These are phyloP conservation scores for Chrysogorgia sp. DNA, from an alignment of 92 coral and sea anemone genomes.

Conservation along the genomic window DNA sequence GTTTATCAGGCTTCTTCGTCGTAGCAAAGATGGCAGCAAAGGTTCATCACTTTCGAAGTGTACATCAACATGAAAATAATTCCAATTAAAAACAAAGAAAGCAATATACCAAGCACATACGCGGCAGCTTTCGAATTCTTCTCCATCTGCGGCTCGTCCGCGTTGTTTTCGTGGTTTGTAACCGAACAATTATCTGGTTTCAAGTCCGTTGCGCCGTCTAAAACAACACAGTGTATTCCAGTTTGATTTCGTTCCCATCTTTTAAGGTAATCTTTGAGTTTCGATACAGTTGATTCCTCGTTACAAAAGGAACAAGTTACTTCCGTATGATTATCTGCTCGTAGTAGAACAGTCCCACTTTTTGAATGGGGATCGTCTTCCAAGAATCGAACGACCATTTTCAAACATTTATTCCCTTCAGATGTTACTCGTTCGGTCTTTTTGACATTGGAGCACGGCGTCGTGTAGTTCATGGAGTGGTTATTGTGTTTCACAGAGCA, in stretches of 20 bases:
- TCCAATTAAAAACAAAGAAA: conserved; percentile 1
- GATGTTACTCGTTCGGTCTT: too few species aligned
- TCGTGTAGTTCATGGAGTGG: not conserved
- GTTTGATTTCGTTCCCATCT: too few species aligned
- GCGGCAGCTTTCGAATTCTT: not conserved
- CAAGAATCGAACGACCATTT: not conserved
- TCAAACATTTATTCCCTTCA: not conserved
- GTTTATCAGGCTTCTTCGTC: not conserved
- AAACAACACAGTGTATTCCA: not conserved
- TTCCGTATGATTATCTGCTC: not conserved
- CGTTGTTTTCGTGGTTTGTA: not conserved
- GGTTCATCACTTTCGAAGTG: conserved; percentile 6
- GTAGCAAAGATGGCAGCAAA: conserved; percentile 34
- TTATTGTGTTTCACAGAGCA: not conserved
- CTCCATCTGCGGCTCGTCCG: not conserved
- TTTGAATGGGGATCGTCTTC: not conserved
- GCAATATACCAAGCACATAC: not conserved
- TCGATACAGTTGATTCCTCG: too few species aligned
- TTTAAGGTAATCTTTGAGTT: too few species aligned
- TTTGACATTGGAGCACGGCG: not conserved
- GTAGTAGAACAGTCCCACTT: not conserved
- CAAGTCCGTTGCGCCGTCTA: not conserved
- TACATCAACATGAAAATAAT: conserved; percentile 7
- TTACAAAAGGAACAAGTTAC: not conserved
- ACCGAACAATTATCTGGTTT: not conserved